Evolutionary conservation across 2,113 vertebrate genomes (phyloP).

Genomic region (Opisthocomus hoazin): DNA sequence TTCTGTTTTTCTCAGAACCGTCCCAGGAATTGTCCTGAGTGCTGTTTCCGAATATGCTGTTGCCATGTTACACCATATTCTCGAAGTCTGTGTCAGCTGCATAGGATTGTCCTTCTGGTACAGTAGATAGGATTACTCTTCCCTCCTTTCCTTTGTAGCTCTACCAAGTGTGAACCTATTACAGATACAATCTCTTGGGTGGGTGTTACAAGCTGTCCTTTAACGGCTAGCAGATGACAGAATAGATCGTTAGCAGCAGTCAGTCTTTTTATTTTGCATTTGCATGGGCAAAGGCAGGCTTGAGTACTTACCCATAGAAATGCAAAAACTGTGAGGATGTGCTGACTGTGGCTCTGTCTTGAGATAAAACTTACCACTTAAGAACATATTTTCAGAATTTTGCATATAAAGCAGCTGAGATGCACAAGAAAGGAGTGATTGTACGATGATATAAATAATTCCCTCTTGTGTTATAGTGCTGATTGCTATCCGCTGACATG

Average conservation of each 20-base stretch:
- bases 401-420: not conserved
- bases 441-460: not conserved
- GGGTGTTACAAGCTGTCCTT: not conserved
- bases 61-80: accelerated
- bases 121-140: not conserved
- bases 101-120: not conserved
- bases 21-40: not conserved
- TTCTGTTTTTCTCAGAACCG: not conserved
- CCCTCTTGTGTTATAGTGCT: not conserved
- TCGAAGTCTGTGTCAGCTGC: not conserved
- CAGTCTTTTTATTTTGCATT: not conserved
- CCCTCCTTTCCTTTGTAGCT: not conserved
- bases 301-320: not conserved
- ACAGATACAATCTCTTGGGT: not conserved
- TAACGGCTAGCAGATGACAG: not conserved
- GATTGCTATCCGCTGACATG: not conserved
- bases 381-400: not conserved
- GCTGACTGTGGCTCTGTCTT: not conserved
- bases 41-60: not conserved
- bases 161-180: accelerated
- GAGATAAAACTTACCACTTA: not conserved
- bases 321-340: not conserved
- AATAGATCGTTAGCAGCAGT: not conserved
- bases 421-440: not conserved
- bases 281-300: not conserved